Evolutionary conservation across 2,888 invertebrate genomes (phyloP), one percentile per base, ranked within the genome.

Genomic region (Sinodicranocentrus sp.): DNA sequence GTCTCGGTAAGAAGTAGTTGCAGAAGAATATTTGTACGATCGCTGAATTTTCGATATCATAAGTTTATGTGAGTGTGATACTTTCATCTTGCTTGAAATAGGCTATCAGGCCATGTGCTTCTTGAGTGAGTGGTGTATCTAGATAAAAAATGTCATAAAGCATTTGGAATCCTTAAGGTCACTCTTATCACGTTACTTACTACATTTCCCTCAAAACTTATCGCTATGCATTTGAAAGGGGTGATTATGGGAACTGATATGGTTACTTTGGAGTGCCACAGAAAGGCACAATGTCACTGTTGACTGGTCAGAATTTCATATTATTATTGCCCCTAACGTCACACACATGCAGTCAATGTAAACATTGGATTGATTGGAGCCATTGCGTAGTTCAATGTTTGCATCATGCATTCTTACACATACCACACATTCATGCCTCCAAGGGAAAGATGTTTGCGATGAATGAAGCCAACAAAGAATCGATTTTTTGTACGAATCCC

Each of bases 161-260:
- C 28, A 54, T 48, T 72, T 43, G 63, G 25, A 63, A 73, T 48
- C 28, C 19, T 28, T 52, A 72, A 79, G 79, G 79, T 79, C 72
- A 59, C 8, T n/a, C n/a, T 39, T 54, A 65, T 72, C 72, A 79
- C 79, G 68, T 65, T 54, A 15, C 8, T 67, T 43, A 28, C 10
- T 61, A 10, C 48, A 6, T 57, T 57, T 5, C 23, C 23, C 57
- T 21, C 19, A 2, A 57, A 10, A 2, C 21, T 21, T 10, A n/a
- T 5, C 15, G 10, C 48, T n/a, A 48, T 21, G 2, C 3, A 21
- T 10, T 5, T 25, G 43, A 48, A 75, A 75, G 43, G 75, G 75
- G 43, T 67, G 54, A 17, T 26, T 73, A 25, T 76, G 67, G 57
- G 76, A 65, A 76, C 76, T 76, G 19, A 54, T 75, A 43, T 17